A percentile compares a stretch with the other conserved stretches of the same genome.
phyloP scores from a whole-genome alignment of 1,140 invertebrate species.

The Arion vulgaris region DNA sequence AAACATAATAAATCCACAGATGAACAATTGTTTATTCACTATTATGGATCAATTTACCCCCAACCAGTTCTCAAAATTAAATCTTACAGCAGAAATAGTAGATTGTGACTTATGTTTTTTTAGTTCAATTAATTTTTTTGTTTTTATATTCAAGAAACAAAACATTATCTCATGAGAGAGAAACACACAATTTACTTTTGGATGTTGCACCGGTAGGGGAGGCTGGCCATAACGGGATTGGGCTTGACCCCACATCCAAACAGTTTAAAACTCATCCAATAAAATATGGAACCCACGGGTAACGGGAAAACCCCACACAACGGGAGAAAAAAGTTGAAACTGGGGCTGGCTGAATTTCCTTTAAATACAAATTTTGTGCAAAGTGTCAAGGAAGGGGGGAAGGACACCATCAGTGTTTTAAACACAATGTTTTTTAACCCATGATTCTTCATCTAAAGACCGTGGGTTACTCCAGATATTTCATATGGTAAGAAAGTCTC shows the following conservation, averaged over 20 bases:
- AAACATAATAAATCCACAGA: no score
- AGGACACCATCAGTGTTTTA: conserved; percentile 60
- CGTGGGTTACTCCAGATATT: conserved; percentile 83
- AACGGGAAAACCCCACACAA: conserved; percentile 55
- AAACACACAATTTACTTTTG: no score
- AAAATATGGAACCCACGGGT: conserved; percentile 55
- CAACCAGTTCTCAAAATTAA: no score
- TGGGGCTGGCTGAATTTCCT: conserved; percentile 56
- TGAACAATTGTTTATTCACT: no score
- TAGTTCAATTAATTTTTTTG: no score
- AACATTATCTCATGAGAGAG: no score
- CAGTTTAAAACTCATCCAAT: conserved; percentile 60
- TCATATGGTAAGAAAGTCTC: conserved; percentile 82
- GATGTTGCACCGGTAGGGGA: neutral
- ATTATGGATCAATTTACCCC: no score
- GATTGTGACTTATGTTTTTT: no score
- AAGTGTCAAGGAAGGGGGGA: conserved; percentile 45
- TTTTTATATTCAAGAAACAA: no score
- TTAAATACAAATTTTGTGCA: conserved; percentile 46
- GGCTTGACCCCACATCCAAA: conserved; percentile 58
- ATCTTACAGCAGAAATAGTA: no score
- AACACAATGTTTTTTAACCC: conserved; percentile 81
- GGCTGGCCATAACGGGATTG: conserved; percentile 42
- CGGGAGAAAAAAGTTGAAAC: conserved; percentile 50
- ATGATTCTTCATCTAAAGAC: conserved; percentile 70